phyloP scores from a whole-genome alignment of 2,888 invertebrate species.

The Agrotis exclamationis region DNA sequence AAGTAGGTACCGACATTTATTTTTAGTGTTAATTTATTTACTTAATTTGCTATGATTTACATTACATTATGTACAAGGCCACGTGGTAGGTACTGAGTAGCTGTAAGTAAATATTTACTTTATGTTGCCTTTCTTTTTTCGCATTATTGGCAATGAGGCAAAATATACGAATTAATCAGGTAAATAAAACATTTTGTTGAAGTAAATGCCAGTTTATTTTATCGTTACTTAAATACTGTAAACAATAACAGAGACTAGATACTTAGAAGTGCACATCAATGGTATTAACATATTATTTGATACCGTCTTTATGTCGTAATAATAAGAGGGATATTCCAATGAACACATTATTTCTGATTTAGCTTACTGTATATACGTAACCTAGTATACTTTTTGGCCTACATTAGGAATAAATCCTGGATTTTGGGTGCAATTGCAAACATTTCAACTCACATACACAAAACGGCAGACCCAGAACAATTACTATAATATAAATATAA shows the following conservation, averaged over 20 bases:
- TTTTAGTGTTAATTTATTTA: conserved; percentile 37
- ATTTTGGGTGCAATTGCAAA: no score
- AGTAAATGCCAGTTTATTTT: conserved; percentile 3
- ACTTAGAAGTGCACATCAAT: neutral
- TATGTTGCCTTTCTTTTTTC: conserved; percentile 31
- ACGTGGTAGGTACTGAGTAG: conserved; percentile 9
- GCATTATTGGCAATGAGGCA: conserved; percentile 12
- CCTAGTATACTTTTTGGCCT: no score
- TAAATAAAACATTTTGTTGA: neutral
- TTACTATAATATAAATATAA: no score
- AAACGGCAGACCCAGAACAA: no score
- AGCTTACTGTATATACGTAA: neutral
- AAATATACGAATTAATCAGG: conserved; percentile 13
- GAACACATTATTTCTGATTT: neutral
- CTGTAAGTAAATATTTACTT: conserved; percentile 30
- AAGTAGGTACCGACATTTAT: conserved; percentile 17
- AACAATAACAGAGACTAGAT: neutral
- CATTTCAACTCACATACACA: no score
- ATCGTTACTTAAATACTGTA: neutral
- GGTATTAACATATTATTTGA: neutral
- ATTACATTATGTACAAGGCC: conserved; percentile 43
- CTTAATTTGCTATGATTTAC: conserved; percentile 38
- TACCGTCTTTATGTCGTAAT: neutral
- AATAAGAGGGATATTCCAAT: neutral
- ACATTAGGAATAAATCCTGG: no score